Conservation (phyloP, 2,113 vertebrate genomes). For the Chloroceryle aenea region DNA sequence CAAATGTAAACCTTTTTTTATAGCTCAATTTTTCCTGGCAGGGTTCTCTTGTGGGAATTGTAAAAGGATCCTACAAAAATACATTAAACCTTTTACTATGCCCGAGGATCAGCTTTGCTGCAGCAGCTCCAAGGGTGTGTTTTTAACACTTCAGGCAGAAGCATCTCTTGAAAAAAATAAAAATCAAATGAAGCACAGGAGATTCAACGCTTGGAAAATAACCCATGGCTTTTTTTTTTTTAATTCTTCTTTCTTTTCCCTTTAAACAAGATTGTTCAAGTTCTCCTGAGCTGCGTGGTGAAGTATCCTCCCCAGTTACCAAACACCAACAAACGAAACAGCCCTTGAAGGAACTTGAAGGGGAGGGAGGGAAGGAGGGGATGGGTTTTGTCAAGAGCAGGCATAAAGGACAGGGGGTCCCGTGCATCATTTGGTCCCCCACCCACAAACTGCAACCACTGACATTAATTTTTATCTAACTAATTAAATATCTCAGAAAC, state of each 20-base stretch:
- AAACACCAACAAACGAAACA: neutral
- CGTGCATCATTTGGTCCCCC: fast-evolving
- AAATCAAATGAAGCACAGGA: neutral
- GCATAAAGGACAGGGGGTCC: neutral
- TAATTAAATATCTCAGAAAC: neutral
- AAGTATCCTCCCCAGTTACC: neutral
- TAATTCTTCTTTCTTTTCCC: neutral
- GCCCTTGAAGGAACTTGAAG: neutral
- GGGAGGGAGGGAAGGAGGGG: neutral
- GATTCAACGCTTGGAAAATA: neutral
- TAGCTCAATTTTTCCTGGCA: neutral
- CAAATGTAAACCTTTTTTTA: neutral
- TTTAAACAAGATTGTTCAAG: neutral
- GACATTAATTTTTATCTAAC: neutral
- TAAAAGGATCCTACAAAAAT: conserved; percentile 37
- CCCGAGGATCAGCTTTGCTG: neutral
- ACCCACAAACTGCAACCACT: neutral
- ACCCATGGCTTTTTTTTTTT: fast-evolving
- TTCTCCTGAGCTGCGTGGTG: neutral
- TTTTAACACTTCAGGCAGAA: conserved; percentile 26
- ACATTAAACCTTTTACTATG: conserved; percentile 16
- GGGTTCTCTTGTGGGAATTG: neutral
- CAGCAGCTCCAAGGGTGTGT: conserved; percentile 22
- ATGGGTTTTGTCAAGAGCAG: neutral
- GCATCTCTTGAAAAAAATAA: neutral